Evolutionary conservation across 2,888 invertebrate species (phyloP), one percentile per base, ranked within the genome.

Genomic region (Aleiodes alternator): DNA sequence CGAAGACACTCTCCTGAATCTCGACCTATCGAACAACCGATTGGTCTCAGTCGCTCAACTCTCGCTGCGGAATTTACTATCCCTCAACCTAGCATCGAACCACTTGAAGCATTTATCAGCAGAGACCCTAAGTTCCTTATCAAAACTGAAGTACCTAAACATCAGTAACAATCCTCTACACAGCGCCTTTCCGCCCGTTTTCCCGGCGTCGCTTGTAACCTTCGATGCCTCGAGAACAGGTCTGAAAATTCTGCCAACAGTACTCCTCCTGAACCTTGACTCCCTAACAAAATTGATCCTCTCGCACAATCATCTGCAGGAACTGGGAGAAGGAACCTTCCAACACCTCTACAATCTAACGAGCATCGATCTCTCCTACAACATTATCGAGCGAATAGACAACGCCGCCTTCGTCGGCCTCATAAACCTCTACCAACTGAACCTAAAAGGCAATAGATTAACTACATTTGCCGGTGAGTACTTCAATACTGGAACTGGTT

Each of bases 391-490:
- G 16, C 94, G 93, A 71, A 94, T 97, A 69, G 92, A 94, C 73
- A 93, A 94, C 23, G 93, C 94, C 0, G 93, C 96, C 0, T 97
- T 97, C 87, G 93, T 94, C 0, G 95, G 95, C 81, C 92, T 96
- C 0, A 94, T 94, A 91, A 93, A 94, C 76, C 92, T 97, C 55
- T 93, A 93, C 86, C 92, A 92, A 72, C 89, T 97, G 71, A 93
- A 93, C 79, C 87, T 97, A 6, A 93, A 92, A 82, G 94, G 95
- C 1, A 97, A 97, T 88, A 94, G 94, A 84, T 87, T 97, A 80
- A 94, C 92, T 51, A 94, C 95, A 0, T 96, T 96, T 88, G 94
- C 95, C 89, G 96, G 96, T 1, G 96, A 96, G 90, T 94, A 94
- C 86, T 96, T 96, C 87, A 95, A 96, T 81, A 96, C 95, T 0